Evolutionary conservation across 2,888 invertebrate genomes (phyloP), one percentile per base, ranked within the genome.

Genomic region (Dryocosmus kuriphilus): DNA sequence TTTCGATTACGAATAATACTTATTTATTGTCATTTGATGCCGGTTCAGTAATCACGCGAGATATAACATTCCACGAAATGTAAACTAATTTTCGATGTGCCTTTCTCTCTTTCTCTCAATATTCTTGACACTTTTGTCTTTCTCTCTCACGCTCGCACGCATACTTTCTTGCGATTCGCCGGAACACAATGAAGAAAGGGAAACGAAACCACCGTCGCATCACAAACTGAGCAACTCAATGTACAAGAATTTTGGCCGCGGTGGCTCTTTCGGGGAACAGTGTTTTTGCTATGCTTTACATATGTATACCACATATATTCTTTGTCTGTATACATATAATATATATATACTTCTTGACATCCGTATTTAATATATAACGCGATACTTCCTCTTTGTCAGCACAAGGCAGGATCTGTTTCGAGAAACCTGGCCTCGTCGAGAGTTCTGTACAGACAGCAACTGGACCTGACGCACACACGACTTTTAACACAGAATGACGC

Each of bases 401-500:
- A 77, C 77, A 82, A 83, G 81, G 81, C 81, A 76, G 62, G 32
- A 77, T 78, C 81, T 83, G 61, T n/a, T 71, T 51, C 22, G 27
- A 46, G 11, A n/a, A n/a, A n/a, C 51, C 71, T 71, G 30, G 51
- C 51, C 51, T 27, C 30, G 71, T 71, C n/a, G 41, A 71, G 71
- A 71, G 51, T 71, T 82, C 80, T 83, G 82, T 84, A 84, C 83
- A 84, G 79, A 78, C 82, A 81, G 79, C 77, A 46, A 51, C 80
- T 80, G 81, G 76, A 81, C 78, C 80, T 75, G 80, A 81, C 82
- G 83, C 82, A 80, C n/a, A n/a, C 83, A 81, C 79, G 84, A 80
- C 80, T 84, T n/a, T 90, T 88, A 89, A 89, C 89, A 90, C 88
- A 89, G 88, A 87, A 90, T 90, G 84, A 89, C 85, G 86, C 89